Conservation (phyloP, 2,797 vertebrate genomes). For the Sebastes goodei region DNA sequence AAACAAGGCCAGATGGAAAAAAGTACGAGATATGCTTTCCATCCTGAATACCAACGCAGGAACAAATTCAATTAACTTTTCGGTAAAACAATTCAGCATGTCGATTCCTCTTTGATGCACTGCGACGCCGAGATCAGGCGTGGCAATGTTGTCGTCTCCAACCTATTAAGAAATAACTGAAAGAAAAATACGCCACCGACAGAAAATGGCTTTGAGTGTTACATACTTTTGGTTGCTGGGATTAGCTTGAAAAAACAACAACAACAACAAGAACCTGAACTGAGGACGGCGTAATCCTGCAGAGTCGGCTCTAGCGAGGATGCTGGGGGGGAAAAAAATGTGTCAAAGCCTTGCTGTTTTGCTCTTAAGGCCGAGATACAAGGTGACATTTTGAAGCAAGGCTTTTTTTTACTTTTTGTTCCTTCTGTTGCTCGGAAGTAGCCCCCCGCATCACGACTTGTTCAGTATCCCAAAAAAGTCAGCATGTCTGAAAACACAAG, state of each 20-base stretch:
- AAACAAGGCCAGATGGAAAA: slow-evolving; percentile 14
- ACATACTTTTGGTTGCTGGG: slow-evolving; percentile 50
- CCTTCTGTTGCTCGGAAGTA: neutral
- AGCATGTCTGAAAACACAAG: neutral
- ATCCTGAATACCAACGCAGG: neutral
- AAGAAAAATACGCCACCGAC: slow-evolving; percentile 14
- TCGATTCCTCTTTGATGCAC: neutral
- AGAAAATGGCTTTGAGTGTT: slow-evolving; percentile 24
- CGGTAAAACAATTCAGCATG: neutral
- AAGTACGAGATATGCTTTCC: neutral
- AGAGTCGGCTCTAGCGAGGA: neutral
- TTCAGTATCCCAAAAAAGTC: neutral
- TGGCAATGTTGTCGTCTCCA: neutral
- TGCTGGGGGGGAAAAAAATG: neutral
- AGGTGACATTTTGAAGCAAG: slow-evolving; percentile 14
- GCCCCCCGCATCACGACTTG: neutral
- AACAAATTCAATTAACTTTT: neutral
- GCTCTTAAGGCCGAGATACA: slow-evolving; percentile 27
- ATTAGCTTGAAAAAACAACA: slow-evolving; percentile 6
- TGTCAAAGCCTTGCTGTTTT: slow-evolving; percentile 14
- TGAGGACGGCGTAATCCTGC: neutral
- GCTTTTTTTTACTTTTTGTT: neutral
- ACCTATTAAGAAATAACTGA: slow-evolving; percentile 40
- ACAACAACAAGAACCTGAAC: neutral
- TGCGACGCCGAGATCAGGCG: neutral